phyloP scores from a whole-genome alignment of 2,797 vertebrate species.

The Holocentrus rufus region DNA sequence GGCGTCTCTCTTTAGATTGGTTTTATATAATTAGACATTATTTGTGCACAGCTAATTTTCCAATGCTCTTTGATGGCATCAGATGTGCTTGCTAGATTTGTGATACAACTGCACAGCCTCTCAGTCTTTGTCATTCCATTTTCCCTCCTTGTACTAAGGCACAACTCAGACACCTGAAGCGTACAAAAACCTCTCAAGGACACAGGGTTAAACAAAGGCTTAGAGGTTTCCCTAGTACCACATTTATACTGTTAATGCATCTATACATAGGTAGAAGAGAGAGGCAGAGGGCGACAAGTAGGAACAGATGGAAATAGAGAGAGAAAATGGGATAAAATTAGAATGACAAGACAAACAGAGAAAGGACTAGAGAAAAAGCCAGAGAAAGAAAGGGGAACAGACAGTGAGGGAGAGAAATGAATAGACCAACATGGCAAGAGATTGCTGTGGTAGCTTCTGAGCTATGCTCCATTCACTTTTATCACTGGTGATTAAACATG shows the following conservation, averaged over 20 bases:
- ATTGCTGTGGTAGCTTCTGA: constrained; percentile 7
- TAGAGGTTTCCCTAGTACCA: neutral
- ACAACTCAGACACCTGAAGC: neutral
- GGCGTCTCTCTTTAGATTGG: neutral
- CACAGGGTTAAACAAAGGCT: neutral
- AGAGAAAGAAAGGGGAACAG: constrained; percentile 42
- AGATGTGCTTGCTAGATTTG: too few species aligned
- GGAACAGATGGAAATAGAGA: neutral
- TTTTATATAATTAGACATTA: neutral
- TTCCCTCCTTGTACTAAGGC: too few species aligned
- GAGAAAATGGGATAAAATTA: neutral
- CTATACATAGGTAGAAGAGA: neutral
- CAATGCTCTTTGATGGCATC: too few species aligned
- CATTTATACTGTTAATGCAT: neutral
- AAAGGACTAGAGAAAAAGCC: neutral
- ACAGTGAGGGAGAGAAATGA: constrained; percentile 39
- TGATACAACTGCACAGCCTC: neutral
- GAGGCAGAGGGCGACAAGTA: neutral
- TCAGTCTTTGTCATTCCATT: neutral
- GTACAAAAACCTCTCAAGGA: neutral
- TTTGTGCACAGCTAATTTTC: too few species aligned
- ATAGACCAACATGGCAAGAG: constrained; percentile 4
- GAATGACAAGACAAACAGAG: neutral
- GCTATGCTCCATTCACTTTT: constrained; percentile 52
- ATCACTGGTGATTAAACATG: constrained; percentile 56